A percentile compares a stretch with the other conserved stretches of the same genome.
These are phyloP conservation scores for Alosa sapidissima DNA, from an alignment of 2,797 vertebrate species.

Conservation along the genomic window DNA sequence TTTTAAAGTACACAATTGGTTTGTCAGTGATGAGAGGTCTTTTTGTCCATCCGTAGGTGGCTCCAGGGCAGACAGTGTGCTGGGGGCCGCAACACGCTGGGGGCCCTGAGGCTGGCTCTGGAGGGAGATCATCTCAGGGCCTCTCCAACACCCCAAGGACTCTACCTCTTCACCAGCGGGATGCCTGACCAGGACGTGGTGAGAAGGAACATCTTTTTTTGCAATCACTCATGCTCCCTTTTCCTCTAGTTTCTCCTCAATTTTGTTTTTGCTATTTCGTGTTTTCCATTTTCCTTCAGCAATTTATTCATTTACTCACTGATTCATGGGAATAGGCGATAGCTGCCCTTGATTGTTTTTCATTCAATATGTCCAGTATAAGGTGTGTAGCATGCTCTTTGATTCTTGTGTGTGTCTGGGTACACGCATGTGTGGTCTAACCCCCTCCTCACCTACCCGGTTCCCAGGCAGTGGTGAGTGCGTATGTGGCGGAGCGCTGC, in stretches of 20 bases:
- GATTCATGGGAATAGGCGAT: neutral
- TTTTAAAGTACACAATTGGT: neutral
- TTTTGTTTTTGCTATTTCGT: neutral
- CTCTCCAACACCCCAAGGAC: conserved; percentile 65
- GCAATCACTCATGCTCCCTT: too few species aligned
- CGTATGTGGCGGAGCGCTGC: conserved; percentile 70
- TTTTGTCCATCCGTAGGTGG: conserved; percentile 72
- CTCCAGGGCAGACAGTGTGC: conserved; percentile 65
- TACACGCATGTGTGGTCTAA: neutral
- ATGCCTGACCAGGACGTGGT: conserved; percentile 80
- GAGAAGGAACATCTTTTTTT: conserved; percentile 1
- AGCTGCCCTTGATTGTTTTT: neutral
- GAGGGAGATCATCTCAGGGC: conserved; percentile 71
- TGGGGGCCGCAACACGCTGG: conserved; percentile 74
- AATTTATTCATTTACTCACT: neutral
- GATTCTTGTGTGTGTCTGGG: neutral
- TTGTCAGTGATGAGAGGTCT: neutral
- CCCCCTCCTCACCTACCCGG: neutral
- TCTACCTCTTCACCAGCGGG: conserved; percentile 81
- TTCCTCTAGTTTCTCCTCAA: neutral
- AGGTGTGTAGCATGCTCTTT: neutral
- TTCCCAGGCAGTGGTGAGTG: conserved; percentile 63
- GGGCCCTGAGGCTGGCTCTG: conserved; percentile 69
- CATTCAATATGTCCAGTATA: neutral
- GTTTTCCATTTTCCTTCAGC: neutral